A percentile compares a stretch with the other conserved stretches of the same genome.
These are phyloP conservation scores for Andrena bucephala DNA, from an alignment of 2,888 invertebrate genomes.

Conservation along the genomic window DNA sequence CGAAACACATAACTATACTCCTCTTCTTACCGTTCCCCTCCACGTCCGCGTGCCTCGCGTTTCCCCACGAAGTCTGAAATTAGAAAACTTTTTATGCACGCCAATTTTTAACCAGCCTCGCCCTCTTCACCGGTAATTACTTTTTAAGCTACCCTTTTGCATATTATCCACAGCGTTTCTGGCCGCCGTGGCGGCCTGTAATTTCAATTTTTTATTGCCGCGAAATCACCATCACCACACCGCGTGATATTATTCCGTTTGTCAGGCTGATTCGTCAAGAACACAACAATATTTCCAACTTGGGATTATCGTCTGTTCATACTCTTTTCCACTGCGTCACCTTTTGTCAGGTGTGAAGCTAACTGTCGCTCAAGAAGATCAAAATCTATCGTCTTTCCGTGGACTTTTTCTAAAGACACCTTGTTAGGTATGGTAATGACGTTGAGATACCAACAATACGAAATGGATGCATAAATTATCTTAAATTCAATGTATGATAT, in stretches of 20 bases:
- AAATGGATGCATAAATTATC: no score
- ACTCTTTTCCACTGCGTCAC: no score
- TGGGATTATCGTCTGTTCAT: neutral
- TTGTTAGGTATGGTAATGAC: no score
- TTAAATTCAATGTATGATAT: no score
- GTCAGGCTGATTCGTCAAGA: conserved; percentile 36
- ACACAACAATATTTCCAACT: conserved; percentile 8
- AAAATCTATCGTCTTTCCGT: no score
- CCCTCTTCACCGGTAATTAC: conserved; percentile 83
- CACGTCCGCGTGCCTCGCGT: conserved; percentile 22
- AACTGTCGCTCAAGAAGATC: no score
- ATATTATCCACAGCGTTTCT: conserved; percentile 78
- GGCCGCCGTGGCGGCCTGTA: conserved; percentile 53
- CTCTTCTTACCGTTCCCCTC: conserved; percentile 25
- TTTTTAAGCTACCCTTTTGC: conserved; percentile 84
- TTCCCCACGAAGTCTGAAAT: conserved; percentile 77
- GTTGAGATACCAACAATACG: no score
- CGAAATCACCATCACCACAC: conserved; percentile 57
- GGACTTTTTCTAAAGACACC: no score
- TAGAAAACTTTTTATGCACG: conserved; percentile 85
- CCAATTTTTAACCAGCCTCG: conserved; percentile 83
- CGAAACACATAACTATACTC: conserved; percentile 67
- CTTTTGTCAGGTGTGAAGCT: no score
- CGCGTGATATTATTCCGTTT: conserved; percentile 39
- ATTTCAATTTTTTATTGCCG: conserved; percentile 75